These are phyloP conservation scores for Jordanella pulchra DNA, from an alignment of 2,797 vertebrate species.

Conservation along the genomic window DNA sequence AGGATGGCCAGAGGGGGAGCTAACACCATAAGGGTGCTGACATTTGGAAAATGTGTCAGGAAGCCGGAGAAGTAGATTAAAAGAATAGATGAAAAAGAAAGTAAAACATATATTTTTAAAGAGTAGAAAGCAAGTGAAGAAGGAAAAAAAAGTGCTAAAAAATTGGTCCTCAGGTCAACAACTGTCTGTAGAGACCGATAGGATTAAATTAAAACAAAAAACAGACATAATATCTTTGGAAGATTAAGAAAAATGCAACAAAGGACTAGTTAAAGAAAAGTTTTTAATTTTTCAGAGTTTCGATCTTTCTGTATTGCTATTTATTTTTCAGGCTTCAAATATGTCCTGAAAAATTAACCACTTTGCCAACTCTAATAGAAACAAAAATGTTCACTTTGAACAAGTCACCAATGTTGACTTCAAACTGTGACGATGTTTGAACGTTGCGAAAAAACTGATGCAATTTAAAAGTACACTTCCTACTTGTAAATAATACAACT, in stretches of 20 bases:
- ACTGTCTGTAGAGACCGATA: no score
- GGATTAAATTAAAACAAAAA: no score
- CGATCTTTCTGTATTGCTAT: no score
- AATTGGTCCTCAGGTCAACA: no score
- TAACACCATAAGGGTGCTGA: conserved; percentile 2
- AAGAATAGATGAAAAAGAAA: conserved; percentile 10
- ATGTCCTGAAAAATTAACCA: neutral
- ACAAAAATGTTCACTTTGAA: neutral
- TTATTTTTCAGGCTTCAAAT: no score
- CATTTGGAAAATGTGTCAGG: conserved; percentile 15
- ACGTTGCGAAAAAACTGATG: neutral
- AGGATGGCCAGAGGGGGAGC: neutral
- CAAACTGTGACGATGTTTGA: neutral
- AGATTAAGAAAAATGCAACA: no score
- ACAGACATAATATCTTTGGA: no score
- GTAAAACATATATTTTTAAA: neutral
- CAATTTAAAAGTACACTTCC: neutral
- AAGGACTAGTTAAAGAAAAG: no score
- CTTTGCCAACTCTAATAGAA: neutral
- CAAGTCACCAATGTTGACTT: no score
- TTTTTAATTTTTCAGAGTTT: no score
- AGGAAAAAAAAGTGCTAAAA: neutral
- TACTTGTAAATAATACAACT: no score
- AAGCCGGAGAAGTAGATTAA: neutral
- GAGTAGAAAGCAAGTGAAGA: neutral